A percentile compares a stretch with the other conserved stretches of the same genome.
Evolutionary conservation across 2,888 invertebrate genomes (phyloP).

Genomic region (Drosophila limbata): DNA sequence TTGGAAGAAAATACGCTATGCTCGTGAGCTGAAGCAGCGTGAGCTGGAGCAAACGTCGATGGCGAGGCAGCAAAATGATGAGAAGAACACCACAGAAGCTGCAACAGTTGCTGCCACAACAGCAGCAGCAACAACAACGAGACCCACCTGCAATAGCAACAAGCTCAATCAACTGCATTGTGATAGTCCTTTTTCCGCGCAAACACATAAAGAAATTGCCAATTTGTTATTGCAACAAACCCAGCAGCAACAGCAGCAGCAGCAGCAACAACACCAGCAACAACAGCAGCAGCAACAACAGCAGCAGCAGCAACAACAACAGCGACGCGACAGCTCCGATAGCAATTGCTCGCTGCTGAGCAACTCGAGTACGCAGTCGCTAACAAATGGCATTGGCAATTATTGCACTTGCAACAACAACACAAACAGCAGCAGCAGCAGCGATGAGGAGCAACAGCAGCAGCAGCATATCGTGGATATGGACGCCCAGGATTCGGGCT

Average conservation of each 20-base stretch:
- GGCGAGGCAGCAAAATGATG: constrained; percentile 51
- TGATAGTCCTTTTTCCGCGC: constrained; percentile 77
- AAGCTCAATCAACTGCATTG: constrained; percentile 75
- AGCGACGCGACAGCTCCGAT: constrained; percentile 84
- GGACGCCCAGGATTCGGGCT: constrained; percentile 83
- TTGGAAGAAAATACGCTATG: constrained; percentile 85
- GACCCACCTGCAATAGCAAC: constrained; percentile 50
- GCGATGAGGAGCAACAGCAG: constrained; percentile 52
- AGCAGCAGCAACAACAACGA: constrained; percentile 35
- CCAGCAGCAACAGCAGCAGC: constrained; percentile 58
- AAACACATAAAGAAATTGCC: constrained; percentile 77
- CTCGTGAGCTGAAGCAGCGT: constrained; percentile 84
- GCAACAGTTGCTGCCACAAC: constrained; percentile 21
- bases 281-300: constrained; percentile 58
- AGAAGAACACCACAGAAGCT: constrained; percentile 20
- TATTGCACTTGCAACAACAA: constrained; percentile 78
- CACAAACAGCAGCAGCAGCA: constrained; percentile 25
- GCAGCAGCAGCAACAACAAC: constrained; percentile 72
- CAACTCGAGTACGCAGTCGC: constrained; percentile 83
- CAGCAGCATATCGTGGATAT: constrained; percentile 70
- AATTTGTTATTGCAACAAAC: constrained; percentile 75
- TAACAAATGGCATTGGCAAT: constrained; percentile 60
- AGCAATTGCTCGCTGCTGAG: constrained; percentile 85
- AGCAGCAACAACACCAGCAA: constrained; percentile 56
- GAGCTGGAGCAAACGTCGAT: constrained; percentile 68